A percentile compares a stretch with the other conserved stretches of the same genome.
Evolutionary conservation across 2,797 vertebrate genomes (phyloP).

Genomic region (Hozukius guyotensis): DNA sequence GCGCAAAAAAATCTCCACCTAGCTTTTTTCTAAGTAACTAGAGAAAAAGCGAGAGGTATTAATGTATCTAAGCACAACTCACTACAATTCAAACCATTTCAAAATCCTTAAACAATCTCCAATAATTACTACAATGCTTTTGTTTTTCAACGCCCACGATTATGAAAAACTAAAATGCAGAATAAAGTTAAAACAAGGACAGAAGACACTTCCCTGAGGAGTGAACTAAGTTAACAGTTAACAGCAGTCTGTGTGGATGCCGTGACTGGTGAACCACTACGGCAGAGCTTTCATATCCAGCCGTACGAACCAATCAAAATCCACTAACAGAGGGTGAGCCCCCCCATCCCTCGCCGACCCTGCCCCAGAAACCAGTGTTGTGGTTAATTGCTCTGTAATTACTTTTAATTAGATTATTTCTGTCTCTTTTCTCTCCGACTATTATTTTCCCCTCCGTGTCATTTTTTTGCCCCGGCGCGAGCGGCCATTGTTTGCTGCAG

Average conservation of each 20-base stretch:
- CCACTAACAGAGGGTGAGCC: background rate
- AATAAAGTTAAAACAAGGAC: slow-evolving; percentile 1
- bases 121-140: background rate
- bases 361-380: slow-evolving; percentile 69
- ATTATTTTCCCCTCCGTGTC: slow-evolving; percentile 34
- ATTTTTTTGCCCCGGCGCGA: slow-evolving; percentile 34
- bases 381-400: slow-evolving; percentile 80
- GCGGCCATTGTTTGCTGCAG: slow-evolving; percentile 61
- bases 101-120: background rate
- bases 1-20: background rate
- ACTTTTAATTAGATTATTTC: slow-evolving; percentile 83
- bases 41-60: background rate
- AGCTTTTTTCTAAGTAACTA: background rate
- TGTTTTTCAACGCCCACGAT: background rate
- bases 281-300: slow-evolving; percentile 15
- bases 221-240: slow-evolving; percentile 15
- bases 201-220: background rate
- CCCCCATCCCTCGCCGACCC: slow-evolving; percentile 14
- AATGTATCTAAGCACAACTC: background rate
- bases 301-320: slow-evolving; percentile 33
- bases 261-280: slow-evolving; percentile 11
- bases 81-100: background rate
- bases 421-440: slow-evolving; percentile 45
- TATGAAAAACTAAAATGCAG: background rate
- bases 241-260: background rate